These are phyloP conservation scores for Eudyptes chrysolophus DNA, from an alignment of 2,113 vertebrate genomes.

Conservation along the genomic window DNA sequence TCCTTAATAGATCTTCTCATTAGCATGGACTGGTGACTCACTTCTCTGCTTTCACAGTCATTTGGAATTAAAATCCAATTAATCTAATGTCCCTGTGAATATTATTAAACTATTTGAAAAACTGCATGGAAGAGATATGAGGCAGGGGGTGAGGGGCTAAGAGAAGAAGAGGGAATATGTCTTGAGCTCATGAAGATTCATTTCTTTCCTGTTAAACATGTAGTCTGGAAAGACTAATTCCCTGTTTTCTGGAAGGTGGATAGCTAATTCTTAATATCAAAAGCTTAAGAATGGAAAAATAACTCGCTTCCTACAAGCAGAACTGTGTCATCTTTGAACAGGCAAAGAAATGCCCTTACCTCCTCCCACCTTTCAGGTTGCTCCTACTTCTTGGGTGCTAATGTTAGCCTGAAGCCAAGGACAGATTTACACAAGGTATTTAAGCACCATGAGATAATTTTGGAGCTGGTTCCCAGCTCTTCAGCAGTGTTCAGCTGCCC, in stretches of 20 bases:
- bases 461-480: not conserved
- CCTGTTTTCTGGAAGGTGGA: conserved; percentile 35
- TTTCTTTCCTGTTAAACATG: conserved; percentile 58
- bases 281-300: conserved; percentile 16
- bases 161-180: conserved; percentile 60
- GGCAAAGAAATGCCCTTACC: not conserved
- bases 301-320: not conserved
- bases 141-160: conserved; percentile 49
- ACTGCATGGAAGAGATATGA: conserved; percentile 76
- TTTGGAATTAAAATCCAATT: conserved; percentile 88
- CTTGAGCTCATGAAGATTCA: conserved; percentile 56
- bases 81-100: conserved; percentile 83
- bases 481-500: not conserved
- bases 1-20: conserved; percentile 92
- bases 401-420: not conserved
- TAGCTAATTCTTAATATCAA: conserved; percentile 20
- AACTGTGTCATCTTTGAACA: not conserved
- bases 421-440: not conserved
- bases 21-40: conserved; percentile 91
- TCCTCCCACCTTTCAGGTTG: not conserved
- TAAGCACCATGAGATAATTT: rapidly evolving
- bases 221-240: conserved; percentile 27
- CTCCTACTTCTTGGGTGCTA: not conserved
- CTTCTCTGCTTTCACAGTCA: conserved; percentile 88
- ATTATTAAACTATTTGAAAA: conserved; percentile 83